Base-by-base conservation (phyloP, 30 jellyfish, hydroid and myxozoan genomes). In the Cassiopea andromeda region DNA sequence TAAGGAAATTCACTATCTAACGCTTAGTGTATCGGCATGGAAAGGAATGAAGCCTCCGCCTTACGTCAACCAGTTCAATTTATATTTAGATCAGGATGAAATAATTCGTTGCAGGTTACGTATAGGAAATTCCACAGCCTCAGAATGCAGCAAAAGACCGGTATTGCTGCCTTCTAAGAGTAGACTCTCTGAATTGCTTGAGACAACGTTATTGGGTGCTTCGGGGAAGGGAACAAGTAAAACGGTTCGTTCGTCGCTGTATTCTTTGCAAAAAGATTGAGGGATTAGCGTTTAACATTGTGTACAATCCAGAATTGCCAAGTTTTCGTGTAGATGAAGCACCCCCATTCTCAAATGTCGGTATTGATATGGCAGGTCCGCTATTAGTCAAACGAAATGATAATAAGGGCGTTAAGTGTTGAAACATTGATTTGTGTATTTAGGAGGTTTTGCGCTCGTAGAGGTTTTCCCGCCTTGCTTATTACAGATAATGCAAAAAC, bases 351-450 rank as follows among this genome's bases (percentile, higher is more conserved):
- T 6, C 8, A 7, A 15, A 80, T 60, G 43, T 54, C 43, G 89
- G 89, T 15, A 60, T 80, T 1, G 89, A 80, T 47, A 50, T 80
- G 18, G 89, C 89, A 19, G 89, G 89, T 9, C 89, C 89, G 2
- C 66, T 80, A 60, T 54, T 15, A 2, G 48, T 15, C 8, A 43
- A 59, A 60, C 1, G 14, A 45, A 10, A 91, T 82, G 27, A 49
- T 90, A 60, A 74, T 84, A 47, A 77, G 19, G 59, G 57, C 75
- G 60, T 27, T 77, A 18, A 69, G 17, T 38, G 87, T 77, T 2
- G 87, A 77, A 47, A 2, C 87, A 57, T 77, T 77, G 17, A 46
- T 77, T 47, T 77, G 87, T 48, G 73, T 43, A 2, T 77, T 77
- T 46, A 38, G 87, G 7, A 7, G 87, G 3, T 77, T 77, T 47